These are phyloP conservation scores for Ictalurus furcatus DNA, from an alignment of 2,113 vertebrate species.

Conservation along the genomic window DNA sequence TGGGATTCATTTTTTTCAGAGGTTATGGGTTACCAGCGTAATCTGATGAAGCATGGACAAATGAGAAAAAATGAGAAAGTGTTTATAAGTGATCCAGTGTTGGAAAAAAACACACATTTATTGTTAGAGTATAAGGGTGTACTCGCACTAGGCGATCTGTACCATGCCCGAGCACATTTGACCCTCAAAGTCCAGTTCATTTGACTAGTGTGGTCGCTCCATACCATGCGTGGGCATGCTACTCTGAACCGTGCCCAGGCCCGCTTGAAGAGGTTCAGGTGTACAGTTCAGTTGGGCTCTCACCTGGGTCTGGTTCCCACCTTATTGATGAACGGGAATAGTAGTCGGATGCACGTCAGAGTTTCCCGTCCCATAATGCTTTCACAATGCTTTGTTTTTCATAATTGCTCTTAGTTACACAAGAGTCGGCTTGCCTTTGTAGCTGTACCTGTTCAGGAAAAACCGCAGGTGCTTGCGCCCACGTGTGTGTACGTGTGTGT, in stretches of 20 bases:
- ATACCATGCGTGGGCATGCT: too few relatives aligned
- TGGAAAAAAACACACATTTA: neutral
- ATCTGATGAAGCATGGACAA: neutral
- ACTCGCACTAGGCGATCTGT: neutral
- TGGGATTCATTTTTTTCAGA: neutral
- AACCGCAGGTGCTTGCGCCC: neutral
- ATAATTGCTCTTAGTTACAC: neutral
- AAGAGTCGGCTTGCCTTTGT: conserved; percentile 10
- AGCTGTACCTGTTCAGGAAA: neutral
- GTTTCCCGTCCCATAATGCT: neutral
- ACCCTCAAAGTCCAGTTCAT: too few relatives aligned
- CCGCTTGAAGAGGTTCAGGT: too few relatives aligned
- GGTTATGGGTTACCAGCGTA: neutral
- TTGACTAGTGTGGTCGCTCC: too few relatives aligned
- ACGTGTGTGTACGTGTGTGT: neutral
- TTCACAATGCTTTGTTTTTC: neutral
- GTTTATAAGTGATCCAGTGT: neutral
- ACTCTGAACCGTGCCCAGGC: too few relatives aligned
- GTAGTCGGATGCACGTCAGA: neutral
- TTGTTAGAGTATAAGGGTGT: neutral
- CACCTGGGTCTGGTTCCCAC: too few relatives aligned
- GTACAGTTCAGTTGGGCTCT: too few relatives aligned
- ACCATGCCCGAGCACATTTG: too few relatives aligned
- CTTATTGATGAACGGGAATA: too few relatives aligned
- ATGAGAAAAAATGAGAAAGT: neutral